Conservation (phyloP, 2,888 invertebrate species). For the Cephus rjabovi region DNA sequence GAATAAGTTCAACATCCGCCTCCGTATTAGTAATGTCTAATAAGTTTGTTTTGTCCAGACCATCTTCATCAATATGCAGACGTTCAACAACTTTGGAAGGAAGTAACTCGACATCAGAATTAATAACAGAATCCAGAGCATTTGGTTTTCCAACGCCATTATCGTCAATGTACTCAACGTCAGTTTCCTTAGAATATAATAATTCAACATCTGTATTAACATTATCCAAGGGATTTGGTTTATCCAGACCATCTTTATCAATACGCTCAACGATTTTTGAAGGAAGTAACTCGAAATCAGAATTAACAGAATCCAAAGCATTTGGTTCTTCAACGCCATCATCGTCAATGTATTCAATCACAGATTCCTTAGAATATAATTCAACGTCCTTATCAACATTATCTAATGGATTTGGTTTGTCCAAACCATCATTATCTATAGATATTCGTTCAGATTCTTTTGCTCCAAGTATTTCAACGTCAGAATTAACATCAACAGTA, state of each 20-base stretch:
- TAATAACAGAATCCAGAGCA: too few relatives aligned
- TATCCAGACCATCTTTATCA: too few relatives aligned
- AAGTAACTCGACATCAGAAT: neutral
- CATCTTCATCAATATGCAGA: neutral
- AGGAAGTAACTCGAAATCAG: neutral
- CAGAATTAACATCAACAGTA: neutral
- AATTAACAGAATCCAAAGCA: neutral
- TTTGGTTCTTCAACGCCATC: neutral
- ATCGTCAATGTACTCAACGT: too few relatives aligned
- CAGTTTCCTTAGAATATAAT: too few relatives aligned
- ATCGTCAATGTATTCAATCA: neutral
- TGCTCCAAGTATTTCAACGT: neutral
- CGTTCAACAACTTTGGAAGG: neutral
- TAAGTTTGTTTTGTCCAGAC: neutral
- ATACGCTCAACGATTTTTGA: too few relatives aligned
- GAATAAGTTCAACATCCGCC: neutral
- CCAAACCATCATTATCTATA: neutral
- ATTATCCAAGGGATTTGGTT: too few relatives aligned
- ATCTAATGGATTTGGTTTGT: neutral
- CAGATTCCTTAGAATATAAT: neutral
- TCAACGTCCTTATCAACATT: neutral
- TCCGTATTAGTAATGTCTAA: neutral
- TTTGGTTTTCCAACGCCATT: too few relatives aligned
- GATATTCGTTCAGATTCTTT: neutral
- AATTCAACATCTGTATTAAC: too few relatives aligned